phyloP scores from a whole-genome alignment of 64 coral and sea anemone species.

The Pocillopora damicornis region DNA sequence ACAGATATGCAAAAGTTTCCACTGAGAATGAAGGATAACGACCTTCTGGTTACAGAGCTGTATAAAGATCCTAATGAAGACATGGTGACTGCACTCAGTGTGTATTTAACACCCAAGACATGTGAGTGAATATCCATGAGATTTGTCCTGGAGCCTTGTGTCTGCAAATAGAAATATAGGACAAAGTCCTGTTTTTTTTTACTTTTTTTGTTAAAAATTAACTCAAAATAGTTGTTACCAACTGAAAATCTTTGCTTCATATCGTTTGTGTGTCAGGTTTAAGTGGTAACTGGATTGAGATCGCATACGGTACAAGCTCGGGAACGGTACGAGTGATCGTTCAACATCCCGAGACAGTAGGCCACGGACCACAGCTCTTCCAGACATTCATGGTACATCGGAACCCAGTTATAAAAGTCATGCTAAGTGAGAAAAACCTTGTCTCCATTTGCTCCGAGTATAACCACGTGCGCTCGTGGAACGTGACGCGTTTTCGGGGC shows the following conservation, averaged over 20 bases:
- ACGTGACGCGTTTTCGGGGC: conserved; percentile 95
- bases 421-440: conserved; percentile 98
- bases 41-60: conserved; percentile 91
- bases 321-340: conserved; percentile 91
- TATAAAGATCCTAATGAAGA: conserved; percentile 93
- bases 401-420: conserved; percentile 87
- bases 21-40: conserved; percentile 97
- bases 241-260: too few relatives aligned
- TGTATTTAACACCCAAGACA: conserved; percentile 95
- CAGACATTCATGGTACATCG: conserved; percentile 98
- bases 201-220: too few relatives aligned
- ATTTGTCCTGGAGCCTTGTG: neutral
- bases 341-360: conserved; percentile 96
- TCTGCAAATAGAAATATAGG: neutral
- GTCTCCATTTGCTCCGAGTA: conserved; percentile 95
- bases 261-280: conserved; percentile 46
- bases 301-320: conserved; percentile 95
- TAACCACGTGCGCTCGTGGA: conserved; percentile 98
- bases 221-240: too few relatives aligned
- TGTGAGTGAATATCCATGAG: conserved; percentile 54
- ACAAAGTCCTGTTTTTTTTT: too few relatives aligned
- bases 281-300: conserved; percentile 99
- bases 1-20: conserved; percentile 99
- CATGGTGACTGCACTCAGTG: conserved; percentile 92
- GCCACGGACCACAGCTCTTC: conserved; percentile 94